These are phyloP conservation scores for Elephas maximus DNA, from an alignment of 2,113 vertebrate species.

Conservation along the genomic window DNA sequence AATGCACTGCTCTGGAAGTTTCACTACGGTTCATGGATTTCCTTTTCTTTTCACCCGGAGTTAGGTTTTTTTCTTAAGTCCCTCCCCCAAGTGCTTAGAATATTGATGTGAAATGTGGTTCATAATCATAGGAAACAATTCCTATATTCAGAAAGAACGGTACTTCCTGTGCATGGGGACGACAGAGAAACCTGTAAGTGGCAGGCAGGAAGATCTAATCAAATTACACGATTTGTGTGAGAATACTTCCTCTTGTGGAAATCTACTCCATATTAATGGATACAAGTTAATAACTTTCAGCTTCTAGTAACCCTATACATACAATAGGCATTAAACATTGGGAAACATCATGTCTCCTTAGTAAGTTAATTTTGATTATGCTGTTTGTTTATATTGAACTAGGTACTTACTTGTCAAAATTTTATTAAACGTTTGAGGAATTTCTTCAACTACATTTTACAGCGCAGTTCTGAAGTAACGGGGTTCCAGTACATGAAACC, in stretches of 20 bases:
- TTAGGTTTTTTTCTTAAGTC: constrained; percentile 62
- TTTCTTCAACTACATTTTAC: constrained; percentile 11
- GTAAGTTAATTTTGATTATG: neutral
- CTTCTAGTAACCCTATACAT: neutral
- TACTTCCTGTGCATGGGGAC: constrained; percentile 17
- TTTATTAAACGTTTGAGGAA: neutral
- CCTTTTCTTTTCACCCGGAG: constrained; percentile 62
- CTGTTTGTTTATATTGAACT: neutral
- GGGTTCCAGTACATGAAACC: neutral
- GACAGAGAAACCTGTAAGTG: neutral
- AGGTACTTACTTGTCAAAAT: neutral
- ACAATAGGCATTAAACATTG: neutral
- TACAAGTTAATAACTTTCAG: neutral
- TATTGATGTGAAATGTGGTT: constrained; percentile 52
- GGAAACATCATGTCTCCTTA: neutral
- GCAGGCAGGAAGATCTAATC: neutral
- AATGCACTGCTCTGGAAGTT: neutral
- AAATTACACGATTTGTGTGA: neutral
- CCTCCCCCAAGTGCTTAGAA: constrained; percentile 44
- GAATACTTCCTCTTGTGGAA: neutral
- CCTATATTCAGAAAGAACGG: constrained; percentile 33
- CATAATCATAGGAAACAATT: constrained; percentile 58
- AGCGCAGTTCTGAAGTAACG: neutral
- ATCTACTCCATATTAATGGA: neutral
- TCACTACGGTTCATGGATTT: constrained; percentile 51